These are phyloP conservation scores for Globodera rostochiensis DNA, from an alignment of 1,140 invertebrate species.

Conservation along the genomic window DNA sequence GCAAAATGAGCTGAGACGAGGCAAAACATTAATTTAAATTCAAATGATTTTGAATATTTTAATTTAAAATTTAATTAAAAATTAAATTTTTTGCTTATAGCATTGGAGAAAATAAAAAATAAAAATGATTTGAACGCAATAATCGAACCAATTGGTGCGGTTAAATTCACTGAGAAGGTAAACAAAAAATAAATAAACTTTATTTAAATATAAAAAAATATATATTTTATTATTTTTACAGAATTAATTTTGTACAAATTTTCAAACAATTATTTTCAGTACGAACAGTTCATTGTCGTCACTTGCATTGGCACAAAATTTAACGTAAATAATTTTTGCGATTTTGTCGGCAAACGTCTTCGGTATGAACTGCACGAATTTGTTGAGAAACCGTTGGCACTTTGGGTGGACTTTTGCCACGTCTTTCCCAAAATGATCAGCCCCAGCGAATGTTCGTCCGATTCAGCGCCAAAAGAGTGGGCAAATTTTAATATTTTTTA, in stretches of 20 bases:
- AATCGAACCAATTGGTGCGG: not conserved
- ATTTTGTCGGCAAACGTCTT: not conserved
- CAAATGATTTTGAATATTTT: not conserved
- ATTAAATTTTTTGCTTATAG: not conserved
- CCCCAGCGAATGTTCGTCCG: not conserved
- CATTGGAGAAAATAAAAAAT: not conserved
- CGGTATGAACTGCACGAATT: not conserved
- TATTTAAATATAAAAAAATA: not conserved
- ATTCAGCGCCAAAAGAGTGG: too few relatives aligned
- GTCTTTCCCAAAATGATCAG: not conserved
- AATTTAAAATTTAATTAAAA: too few relatives aligned
- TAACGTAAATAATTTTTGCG: not conserved
- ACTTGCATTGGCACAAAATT: not conserved
- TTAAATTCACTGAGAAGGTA: not conserved
- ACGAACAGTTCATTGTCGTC: too few relatives aligned
- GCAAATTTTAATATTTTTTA: too few relatives aligned
- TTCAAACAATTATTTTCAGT: too few relatives aligned
- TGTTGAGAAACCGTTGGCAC: not conserved
- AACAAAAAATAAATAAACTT: not conserved
- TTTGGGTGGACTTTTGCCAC: not conserved
- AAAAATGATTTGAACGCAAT: not conserved
- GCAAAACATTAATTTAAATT: not conserved
- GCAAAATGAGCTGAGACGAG: slow-evolving; percentile 7
- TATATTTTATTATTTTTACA: not conserved
- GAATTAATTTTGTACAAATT: too few relatives aligned